These are phyloP conservation scores for Trematocara variabile DNA, from an alignment of 2,113 vertebrate species.

Conservation along the genomic window DNA sequence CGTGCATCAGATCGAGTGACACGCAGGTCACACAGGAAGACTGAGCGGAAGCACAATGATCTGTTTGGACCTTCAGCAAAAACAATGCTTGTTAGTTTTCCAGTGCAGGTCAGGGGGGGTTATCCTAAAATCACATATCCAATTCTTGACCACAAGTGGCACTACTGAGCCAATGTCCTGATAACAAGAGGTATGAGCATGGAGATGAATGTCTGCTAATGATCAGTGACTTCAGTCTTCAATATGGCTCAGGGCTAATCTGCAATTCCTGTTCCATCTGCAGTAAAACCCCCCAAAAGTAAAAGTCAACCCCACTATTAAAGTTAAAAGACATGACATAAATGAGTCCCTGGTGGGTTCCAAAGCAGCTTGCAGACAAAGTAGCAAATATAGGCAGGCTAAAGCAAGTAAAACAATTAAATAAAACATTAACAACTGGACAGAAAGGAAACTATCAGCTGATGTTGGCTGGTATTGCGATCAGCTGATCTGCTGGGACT, in stretches of 20 bases:
- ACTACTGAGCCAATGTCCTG: not conserved
- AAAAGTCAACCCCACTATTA: rapidly evolving
- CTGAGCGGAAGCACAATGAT: not conserved
- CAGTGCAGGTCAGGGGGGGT: not conserved
- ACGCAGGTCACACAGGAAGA: not conserved
- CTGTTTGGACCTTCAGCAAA: not conserved
- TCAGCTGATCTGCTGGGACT: not conserved
- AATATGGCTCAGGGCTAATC: not conserved
- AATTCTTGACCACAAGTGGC: not conserved
- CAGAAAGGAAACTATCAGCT: not conserved
- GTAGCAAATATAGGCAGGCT: not conserved
- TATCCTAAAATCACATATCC: not conserved
- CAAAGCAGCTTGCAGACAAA: not conserved
- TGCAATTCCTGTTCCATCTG: not conserved
- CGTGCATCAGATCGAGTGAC: not conserved
- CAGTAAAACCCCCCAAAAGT: rapidly evolving
- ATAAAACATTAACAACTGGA: rapidly evolving
- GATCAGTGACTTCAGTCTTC: not conserved
- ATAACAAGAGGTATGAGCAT: not conserved
- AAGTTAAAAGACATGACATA: not conserved
- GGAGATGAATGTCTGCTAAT: not conserved
- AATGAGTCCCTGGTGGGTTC: not conserved
- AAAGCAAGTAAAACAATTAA: not conserved
- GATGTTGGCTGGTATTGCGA: not conserved
- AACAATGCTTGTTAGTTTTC: not conserved